These are phyloP conservation scores for Micronycteris hirsuta DNA, from an alignment of 2,113 vertebrate genomes.

Conservation along the genomic window DNA sequence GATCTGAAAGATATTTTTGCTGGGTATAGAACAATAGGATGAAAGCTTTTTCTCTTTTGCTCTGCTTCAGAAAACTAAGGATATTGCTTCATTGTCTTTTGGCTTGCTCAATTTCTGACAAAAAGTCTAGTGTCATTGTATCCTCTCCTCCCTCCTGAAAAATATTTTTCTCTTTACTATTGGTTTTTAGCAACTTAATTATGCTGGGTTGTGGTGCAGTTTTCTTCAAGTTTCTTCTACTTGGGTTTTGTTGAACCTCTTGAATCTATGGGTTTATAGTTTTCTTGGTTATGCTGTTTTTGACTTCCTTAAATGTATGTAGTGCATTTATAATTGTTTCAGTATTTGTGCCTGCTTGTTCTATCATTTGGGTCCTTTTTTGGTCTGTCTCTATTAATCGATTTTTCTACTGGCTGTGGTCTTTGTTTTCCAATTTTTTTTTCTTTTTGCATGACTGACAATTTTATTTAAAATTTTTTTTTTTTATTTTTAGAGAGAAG, in stretches of 20 bases:
- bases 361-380: background rate
- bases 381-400: background rate
- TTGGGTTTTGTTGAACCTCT: background rate
- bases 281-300: background rate
- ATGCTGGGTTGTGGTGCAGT: background rate
- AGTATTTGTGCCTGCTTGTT: background rate
- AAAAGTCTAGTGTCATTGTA: background rate
- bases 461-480: background rate
- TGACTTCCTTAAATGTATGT: background rate
- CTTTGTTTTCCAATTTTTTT: background rate
- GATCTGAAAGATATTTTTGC: conserved; percentile 28
- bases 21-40: conserved; percentile 53
- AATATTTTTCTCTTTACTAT: background rate
- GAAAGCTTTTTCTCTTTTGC: background rate
- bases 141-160: background rate
- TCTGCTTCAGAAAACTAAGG: background rate
- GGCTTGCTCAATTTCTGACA: background rate
- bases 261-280: background rate
- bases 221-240: background rate
- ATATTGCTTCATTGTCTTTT: background rate
- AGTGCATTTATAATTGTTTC: background rate
- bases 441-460: background rate
- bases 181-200: background rate
- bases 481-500: background rate
- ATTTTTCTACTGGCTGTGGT: background rate